Percentiles rank a stretch among this genome's conserved stretches.
Evolutionary conservation across 2,888 invertebrate species (phyloP).

Genomic region (Pyrgus malvae): DNA sequence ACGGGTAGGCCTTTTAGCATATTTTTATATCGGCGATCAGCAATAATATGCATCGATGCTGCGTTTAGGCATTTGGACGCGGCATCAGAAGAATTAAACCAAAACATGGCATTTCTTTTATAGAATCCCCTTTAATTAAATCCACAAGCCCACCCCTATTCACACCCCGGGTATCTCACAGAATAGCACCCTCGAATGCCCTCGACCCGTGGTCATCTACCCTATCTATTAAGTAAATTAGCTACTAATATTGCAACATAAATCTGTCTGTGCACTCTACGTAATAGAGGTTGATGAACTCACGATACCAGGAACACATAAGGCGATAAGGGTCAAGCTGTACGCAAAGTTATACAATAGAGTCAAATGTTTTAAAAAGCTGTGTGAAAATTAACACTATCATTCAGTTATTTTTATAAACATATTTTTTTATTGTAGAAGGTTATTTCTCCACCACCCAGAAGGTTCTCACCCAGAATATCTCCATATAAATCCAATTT

Average conservation of each 20-base stretch:
- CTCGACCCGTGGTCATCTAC: constrained; percentile 12
- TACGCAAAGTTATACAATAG: constrained; percentile 2
- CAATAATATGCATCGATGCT: too few species aligned
- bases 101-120: too few species aligned
- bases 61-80: too few species aligned
- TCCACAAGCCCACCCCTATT: constrained; percentile 18
- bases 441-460: too few species aligned
- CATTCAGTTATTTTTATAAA: too few species aligned
- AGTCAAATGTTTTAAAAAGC: not conserved
- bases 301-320: constrained; percentile 25
- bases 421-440: too few species aligned
- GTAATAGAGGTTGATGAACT: constrained; percentile 38
- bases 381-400: too few species aligned
- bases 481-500: too few species aligned
- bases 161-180: not conserved
- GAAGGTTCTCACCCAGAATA: too few species aligned
- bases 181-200: not conserved
- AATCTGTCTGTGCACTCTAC: constrained; percentile 51
- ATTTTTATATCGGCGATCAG: too few species aligned
- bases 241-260: constrained; percentile 47
- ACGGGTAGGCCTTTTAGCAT: too few species aligned
- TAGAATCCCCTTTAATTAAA: constrained; percentile 5
- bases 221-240: constrained; percentile 54
- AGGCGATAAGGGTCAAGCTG: constrained; percentile 1
- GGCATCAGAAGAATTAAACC: too few species aligned